Percentiles rank a stretch among this genome's conserved stretches.
These are phyloP conservation scores for Apantesis nais DNA, from an alignment of 2,888 invertebrate species.

Conservation along the genomic window DNA sequence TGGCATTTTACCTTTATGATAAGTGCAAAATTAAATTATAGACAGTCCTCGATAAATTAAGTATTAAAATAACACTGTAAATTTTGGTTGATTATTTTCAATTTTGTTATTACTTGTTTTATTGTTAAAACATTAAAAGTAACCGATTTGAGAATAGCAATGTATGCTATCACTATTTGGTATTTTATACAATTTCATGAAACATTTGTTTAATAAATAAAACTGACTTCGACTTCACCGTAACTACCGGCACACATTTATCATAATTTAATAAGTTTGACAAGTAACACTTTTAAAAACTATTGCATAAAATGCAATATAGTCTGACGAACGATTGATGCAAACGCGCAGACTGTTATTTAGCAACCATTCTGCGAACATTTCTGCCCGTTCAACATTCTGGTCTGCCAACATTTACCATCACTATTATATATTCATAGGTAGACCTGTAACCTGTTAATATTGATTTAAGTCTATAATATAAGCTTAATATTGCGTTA, in stretches of 20 bases:
- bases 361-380: neutral
- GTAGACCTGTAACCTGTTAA: neutral
- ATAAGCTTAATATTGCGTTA: neutral
- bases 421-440: neutral
- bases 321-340: neutral
- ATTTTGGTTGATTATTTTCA: neutral
- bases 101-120: neutral
- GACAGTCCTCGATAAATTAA: neutral
- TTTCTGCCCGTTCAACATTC: no score
- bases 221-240: neutral
- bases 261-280: neutral
- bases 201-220: neutral
- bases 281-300: neutral
- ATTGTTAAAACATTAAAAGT: neutral
- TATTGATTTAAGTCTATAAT: neutral
- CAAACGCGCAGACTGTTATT: neutral
- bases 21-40: neutral
- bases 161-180: neutral
- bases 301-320: neutral
- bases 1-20: neutral
- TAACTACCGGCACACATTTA: neutral
- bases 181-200: neutral
- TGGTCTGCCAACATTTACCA: neutral
- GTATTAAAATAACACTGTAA: neutral
- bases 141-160: neutral